These are phyloP conservation scores for Hypothenemus hampei DNA, from an alignment of 1,140 invertebrate genomes.

Conservation along the genomic window DNA sequence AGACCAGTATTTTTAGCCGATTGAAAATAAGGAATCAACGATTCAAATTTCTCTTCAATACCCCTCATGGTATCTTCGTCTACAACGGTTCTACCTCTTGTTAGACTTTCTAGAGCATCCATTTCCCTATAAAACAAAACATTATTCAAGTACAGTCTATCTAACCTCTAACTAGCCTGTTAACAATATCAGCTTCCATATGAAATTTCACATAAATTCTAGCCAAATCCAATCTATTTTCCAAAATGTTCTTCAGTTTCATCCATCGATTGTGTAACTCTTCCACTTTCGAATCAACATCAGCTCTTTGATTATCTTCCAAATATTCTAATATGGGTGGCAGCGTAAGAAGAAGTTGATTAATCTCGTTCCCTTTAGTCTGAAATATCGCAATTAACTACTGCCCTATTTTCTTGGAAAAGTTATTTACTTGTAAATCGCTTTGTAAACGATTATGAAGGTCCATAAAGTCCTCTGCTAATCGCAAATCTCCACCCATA, in stretches of 20 bases:
- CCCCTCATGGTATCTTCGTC: slow-evolving; percentile 53
- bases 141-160: neutral
- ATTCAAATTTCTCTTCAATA: slow-evolving; percentile 58
- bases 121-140: slow-evolving; percentile 50
- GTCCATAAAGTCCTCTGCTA: slow-evolving; percentile 70
- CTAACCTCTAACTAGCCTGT: slow-evolving; percentile 39
- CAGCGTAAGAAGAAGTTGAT: slow-evolving; percentile 58
- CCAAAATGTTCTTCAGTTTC: slow-evolving; percentile 57
- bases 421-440: slow-evolving; percentile 63
- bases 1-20: slow-evolving; percentile 59
- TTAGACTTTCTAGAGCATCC: slow-evolving; percentile 59
- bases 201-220: slow-evolving; percentile 71
- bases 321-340: slow-evolving; percentile 60
- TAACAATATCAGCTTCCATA: slow-evolving; percentile 60
- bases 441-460: slow-evolving; percentile 68
- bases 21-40: slow-evolving; percentile 55
- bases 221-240: slow-evolving; percentile 59
- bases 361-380: slow-evolving; percentile 64
- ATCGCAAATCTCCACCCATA: slow-evolving; percentile 65
- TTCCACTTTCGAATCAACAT: slow-evolving; percentile 60
- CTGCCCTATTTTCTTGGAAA: neutral
- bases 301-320: slow-evolving; percentile 59
- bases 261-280: slow-evolving; percentile 60
- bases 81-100: slow-evolving; percentile 43
- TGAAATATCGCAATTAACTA: slow-evolving; percentile 37